Evolutionary conservation across 2,113 vertebrate genomes (phyloP), one percentile per base, ranked within the genome.

Genomic region (Crotophaga sulcirostris): DNA sequence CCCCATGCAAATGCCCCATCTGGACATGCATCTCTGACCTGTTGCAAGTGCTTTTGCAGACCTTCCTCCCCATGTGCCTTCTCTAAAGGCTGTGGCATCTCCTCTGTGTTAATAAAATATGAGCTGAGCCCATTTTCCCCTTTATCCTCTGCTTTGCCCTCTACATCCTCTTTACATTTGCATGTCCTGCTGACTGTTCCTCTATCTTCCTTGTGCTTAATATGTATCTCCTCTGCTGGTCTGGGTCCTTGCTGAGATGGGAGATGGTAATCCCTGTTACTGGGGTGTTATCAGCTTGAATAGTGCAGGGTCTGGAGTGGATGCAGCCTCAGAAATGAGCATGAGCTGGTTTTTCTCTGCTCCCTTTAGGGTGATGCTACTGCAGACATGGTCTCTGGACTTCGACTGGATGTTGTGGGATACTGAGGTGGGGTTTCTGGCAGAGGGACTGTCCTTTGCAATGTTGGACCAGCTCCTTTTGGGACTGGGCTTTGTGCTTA

Each of bases 1-100:
- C 47, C 26, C 34, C 1, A 1, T 7, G 45, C 58, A 26, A 16
- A n/a, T 9, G 5, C 12, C 55, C 36, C 0, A 0, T 26, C 20
- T 23, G 34, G 72, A 21, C n/a, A 4, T 11, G 3, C 3, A 1
- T 34, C 67, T 56, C 54, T 13, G 42, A n/a, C 19, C 58, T 1
- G 0, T 28, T 42, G 31, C 1, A 1, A 60, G 40, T 26, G 34
- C n/a, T n/a, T 2, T 0, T 66, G 64, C 34, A 23, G 42, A 16
- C 45, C 54, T 47, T 25, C 16, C 18, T 70, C 38, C n/a, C 51
- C 2, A 8, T 26, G 0, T 5, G 8, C 25, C 29, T 34, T 62
- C 23, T 42, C 47, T 10, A 29, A 60, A 49, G 47, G 34, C 68
- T 24, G 42, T 9, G 33, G 28, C 36, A 31, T 12, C 55, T 68